A percentile compares a stretch with the other conserved stretches of the same genome.
Evolutionary conservation across 2,113 vertebrate species (phyloP).

Genomic region (Mustelus asterias): DNA sequence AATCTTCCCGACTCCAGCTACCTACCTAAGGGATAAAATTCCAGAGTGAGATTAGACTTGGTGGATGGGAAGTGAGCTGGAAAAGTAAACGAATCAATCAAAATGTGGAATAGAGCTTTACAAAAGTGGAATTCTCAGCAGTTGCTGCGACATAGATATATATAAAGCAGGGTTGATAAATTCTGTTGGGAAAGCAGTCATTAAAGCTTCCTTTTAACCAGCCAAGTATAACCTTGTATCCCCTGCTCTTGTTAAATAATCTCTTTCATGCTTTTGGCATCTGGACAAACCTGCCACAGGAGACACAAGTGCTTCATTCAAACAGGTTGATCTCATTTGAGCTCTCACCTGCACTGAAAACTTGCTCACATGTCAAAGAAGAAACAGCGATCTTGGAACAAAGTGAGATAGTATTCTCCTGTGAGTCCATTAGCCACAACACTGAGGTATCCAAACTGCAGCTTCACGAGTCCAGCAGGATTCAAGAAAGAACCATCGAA

Average conservation of each 20-base stretch:
- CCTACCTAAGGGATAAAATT: too few species aligned
- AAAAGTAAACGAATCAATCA: not conserved
- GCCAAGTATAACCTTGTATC: not conserved
- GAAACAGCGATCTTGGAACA: not conserved
- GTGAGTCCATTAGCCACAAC: not conserved
- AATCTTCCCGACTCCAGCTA: too few species aligned
- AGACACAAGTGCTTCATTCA: slow-evolving; percentile 2
- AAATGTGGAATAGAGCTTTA: not conserved
- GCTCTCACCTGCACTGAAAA: slow-evolving; percentile 16
- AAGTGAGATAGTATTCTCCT: not conserved
- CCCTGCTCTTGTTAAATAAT: not conserved
- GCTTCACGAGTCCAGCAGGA: not conserved
- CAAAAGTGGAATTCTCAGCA: not conserved
- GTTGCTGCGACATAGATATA: not conserved
- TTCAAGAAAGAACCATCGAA: not conserved
- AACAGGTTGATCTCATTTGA: not conserved
- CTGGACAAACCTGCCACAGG: not conserved
- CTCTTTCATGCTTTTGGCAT: not conserved
- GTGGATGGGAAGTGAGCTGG: not conserved
- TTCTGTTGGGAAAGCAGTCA: not conserved
- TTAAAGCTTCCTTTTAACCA: not conserved
- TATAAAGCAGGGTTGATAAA: not conserved
- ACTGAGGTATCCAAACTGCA: not conserved
- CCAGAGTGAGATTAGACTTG: too few species aligned
- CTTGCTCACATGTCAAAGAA: not conserved